phyloP scores from a whole-genome alignment of 2,113 vertebrate species.

The Psittacula cyanocephala region DNA sequence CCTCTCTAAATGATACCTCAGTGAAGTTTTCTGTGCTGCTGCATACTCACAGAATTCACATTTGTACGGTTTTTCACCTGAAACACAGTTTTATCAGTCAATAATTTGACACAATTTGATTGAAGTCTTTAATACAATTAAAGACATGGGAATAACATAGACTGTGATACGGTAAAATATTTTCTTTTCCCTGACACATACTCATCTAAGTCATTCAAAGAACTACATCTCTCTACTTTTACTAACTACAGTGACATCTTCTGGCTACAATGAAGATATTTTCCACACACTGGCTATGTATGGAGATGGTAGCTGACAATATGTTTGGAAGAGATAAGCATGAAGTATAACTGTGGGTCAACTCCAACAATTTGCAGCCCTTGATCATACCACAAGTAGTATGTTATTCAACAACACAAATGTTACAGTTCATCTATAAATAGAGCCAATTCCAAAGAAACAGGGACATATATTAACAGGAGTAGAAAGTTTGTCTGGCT shows the following conservation, averaged over 20 bases:
- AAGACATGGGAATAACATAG: background rate
- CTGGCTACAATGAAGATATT: background rate
- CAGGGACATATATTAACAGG: background rate
- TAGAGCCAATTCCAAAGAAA: background rate
- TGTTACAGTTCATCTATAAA: background rate
- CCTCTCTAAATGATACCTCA: constrained; percentile 92
- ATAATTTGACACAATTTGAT: background rate
- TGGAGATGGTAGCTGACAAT: background rate
- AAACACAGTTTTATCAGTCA: constrained; percentile 33
- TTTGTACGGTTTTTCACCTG: constrained; percentile 97
- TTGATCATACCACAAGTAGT: background rate
- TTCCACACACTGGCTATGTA: background rate
- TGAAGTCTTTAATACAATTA: background rate
- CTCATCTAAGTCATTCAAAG: background rate
- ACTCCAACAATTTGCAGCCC: background rate
- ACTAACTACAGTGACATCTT: constrained; percentile 49
- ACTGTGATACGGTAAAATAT: background rate
- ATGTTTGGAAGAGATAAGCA: background rate
- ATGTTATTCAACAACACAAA: background rate
- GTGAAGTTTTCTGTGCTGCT: constrained; percentile 95
- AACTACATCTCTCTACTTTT: background rate
- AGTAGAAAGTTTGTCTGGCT: background rate
- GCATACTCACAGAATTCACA: constrained; percentile 95
- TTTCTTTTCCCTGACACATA: background rate
- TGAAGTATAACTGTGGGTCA: background rate